Base-by-base conservation (phyloP, 1,140 invertebrate genomes). In the Physella acuta region DNA sequence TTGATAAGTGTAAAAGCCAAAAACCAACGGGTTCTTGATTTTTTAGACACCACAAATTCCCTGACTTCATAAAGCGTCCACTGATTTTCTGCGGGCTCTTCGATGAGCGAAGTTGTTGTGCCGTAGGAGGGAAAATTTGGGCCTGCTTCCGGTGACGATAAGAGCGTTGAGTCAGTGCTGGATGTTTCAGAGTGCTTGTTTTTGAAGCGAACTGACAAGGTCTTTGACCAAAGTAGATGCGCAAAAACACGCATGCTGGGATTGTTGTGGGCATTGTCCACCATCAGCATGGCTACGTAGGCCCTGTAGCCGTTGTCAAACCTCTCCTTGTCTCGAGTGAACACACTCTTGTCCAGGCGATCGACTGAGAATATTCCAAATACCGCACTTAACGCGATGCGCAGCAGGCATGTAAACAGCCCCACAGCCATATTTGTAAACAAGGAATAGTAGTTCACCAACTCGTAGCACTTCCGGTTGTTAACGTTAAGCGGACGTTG, bases 211-310 rank as follows among this genome's bases (percentile, higher is more conserved):
- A 36, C 59, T 24, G 34, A 5, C 24, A 61, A 28, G 1, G 59
- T 39, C 28, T 44, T 36, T 16, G 44, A 51, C 62, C 62, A 64
- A 28, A 64, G 36, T 1, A 64, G 44, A 53, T 64, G 62, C 11
- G 62, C 62, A 52, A 74, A 76, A 4, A 74, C 71, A 2, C 71
- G 61, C 70, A 75, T 72, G 33, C 56, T 51, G 0, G 73, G 75
- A 36, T 77, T 70, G 69, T 75, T 75, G 71, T 77, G 73, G 36
- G 73, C 71, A 51, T 71, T 70, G 64, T 75, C 72, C 14, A 75
- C 75, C 63, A 73, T 52, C n/a, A 73, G 49, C 63, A 74, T 72
- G 11, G 74, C 68, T n/a, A 77, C 60, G 52, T 77, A 78, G 30
- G 68, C 70, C 31, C 51, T 66, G 52, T 71, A 69, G 39, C 74